Percentiles rank a stretch among this genome's conserved stretches.
Conservation (phyloP, 2,888 invertebrate species). For the Dexiosoma caninum region DNA sequence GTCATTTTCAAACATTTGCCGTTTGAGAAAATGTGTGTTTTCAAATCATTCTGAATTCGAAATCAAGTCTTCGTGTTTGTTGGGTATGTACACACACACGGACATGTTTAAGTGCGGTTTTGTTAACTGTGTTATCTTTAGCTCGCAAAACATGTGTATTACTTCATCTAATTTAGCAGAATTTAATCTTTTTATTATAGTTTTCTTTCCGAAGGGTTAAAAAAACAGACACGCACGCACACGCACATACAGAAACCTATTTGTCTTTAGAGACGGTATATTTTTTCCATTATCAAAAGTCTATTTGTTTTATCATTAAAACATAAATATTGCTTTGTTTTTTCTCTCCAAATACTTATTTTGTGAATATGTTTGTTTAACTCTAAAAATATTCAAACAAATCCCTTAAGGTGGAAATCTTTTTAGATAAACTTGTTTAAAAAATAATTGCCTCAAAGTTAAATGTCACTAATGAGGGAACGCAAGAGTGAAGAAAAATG, state of each 20-base stretch:
- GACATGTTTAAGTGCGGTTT: not conserved
- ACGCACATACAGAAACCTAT: too few species aligned
- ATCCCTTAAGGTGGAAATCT: constrained; percentile 4
- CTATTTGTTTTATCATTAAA: constrained; percentile 23
- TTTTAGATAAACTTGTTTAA: not conserved
- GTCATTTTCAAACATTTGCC: too few species aligned
- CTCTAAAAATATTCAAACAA: not conserved
- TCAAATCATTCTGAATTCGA: too few species aligned
- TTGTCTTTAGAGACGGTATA: not conserved
- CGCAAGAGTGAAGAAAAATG: not conserved
- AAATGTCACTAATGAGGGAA: not conserved
- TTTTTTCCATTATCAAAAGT: not conserved
- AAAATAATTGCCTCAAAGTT: constrained; percentile 21
- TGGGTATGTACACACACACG: not conserved
- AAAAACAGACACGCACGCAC: too few species aligned
- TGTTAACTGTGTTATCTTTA: constrained; percentile 39
- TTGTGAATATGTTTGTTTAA: constrained; percentile 7
- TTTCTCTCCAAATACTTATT: not conserved
- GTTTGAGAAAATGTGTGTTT: too few species aligned
- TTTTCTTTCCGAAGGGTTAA: not conserved
- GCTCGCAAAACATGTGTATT: constrained; percentile 35
- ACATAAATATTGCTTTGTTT: constrained; percentile 10
- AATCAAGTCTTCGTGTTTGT: not conserved
- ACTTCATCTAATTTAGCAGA: constrained; percentile 53
- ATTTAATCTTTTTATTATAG: constrained; percentile 30